A percentile compares a stretch with the other conserved stretches of the same genome.
These are phyloP conservation scores for Danio choprae DNA, from an alignment of 2,797 vertebrate genomes.

Conservation along the genomic window DNA sequence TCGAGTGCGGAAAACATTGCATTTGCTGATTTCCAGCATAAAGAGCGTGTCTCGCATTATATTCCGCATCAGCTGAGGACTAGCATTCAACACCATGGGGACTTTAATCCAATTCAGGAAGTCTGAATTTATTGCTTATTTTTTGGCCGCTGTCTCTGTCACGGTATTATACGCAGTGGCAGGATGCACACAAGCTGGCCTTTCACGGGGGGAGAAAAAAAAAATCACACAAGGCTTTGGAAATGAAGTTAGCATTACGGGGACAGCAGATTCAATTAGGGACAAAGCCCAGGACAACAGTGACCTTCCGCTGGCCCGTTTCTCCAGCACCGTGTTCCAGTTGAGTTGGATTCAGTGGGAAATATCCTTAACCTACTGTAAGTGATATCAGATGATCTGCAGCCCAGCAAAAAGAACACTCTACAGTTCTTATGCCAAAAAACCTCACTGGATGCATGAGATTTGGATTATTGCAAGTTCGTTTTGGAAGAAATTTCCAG, in stretches of 20 bases:
- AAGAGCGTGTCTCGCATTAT: slow-evolving; percentile 65
- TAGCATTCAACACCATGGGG: slow-evolving; percentile 51
- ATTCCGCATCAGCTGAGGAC: slow-evolving; percentile 57
- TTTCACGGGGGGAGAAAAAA: slow-evolving; percentile 56
- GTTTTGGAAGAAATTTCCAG: slow-evolving; percentile 15
- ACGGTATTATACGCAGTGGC: slow-evolving; percentile 59
- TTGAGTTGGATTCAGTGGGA: slow-evolving; percentile 36
- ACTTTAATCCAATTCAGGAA: slow-evolving; percentile 68
- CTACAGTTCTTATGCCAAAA: slow-evolving; percentile 3
- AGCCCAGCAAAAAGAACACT: slow-evolving; percentile 18
- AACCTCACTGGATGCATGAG: slow-evolving; percentile 19
- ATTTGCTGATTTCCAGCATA: slow-evolving; percentile 48
- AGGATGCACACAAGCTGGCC: slow-evolving; percentile 39
- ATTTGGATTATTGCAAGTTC: slow-evolving; percentile 15
- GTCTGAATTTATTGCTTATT: slow-evolving; percentile 59
- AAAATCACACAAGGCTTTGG: slow-evolving; percentile 71
- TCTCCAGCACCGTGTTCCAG: slow-evolving; percentile 60
- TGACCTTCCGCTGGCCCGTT: slow-evolving; percentile 67
- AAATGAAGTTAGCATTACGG: slow-evolving; percentile 70
- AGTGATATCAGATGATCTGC: slow-evolving; percentile 50
- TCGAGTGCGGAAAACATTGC: slow-evolving; percentile 4
- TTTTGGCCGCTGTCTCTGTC: slow-evolving; percentile 58
- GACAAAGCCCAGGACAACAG: slow-evolving; percentile 56
- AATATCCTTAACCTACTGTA: slow-evolving; percentile 54
- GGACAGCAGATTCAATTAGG: slow-evolving; percentile 76